Evolutionary conservation across 2,888 invertebrate species (phyloP).

Genomic region (Ophonus ardosiacus): DNA sequence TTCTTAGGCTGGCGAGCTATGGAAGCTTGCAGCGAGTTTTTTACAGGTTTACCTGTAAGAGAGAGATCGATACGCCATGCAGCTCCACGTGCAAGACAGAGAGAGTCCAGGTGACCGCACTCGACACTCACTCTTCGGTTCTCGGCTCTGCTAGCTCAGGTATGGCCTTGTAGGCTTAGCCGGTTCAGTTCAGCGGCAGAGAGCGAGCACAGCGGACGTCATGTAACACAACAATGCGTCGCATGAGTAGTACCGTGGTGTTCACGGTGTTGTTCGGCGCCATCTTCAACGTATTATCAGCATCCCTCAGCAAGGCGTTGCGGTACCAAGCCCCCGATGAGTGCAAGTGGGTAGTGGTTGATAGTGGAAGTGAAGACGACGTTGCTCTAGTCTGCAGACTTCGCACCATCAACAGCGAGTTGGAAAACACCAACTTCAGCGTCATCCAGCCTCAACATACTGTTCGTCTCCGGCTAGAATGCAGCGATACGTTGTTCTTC

Average conservation of each 20-base stretch:
- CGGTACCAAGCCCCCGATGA: constrained; percentile 90
- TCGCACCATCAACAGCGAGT: constrained; percentile 88
- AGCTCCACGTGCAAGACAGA: constrained; percentile 69
- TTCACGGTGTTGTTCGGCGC: constrained; percentile 80
- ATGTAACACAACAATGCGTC: constrained; percentile 69
- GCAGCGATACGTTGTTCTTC: constrained; percentile 88
- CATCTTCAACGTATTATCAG: constrained; percentile 80
- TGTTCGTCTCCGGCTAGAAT: constrained; percentile 85
- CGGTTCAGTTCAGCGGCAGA: constrained; percentile 78
- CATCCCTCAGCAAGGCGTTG: constrained; percentile 80
- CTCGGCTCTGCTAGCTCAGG: constrained; percentile 41
- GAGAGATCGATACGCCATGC: constrained; percentile 67
- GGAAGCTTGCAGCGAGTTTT: constrained; percentile 74
- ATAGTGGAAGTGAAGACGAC: constrained; percentile 81
- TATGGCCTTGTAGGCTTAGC: constrained; percentile 76
- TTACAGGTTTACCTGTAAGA: constrained; percentile 67
- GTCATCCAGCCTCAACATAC: constrained; percentile 90
- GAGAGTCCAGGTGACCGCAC: constrained; percentile 72
- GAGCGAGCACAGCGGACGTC: constrained; percentile 79
- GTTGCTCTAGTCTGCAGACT: constrained; percentile 86
- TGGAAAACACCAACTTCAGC: constrained; percentile 90
- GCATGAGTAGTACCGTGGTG: constrained; percentile 78
- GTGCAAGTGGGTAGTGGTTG: constrained; percentile 87
- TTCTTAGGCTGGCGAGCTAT: constrained; percentile 73
- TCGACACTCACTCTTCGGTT: constrained; percentile 54